These are phyloP conservation scores for Neostethus bicornis DNA, from an alignment of 2,797 vertebrate genomes.

Conservation along the genomic window DNA sequence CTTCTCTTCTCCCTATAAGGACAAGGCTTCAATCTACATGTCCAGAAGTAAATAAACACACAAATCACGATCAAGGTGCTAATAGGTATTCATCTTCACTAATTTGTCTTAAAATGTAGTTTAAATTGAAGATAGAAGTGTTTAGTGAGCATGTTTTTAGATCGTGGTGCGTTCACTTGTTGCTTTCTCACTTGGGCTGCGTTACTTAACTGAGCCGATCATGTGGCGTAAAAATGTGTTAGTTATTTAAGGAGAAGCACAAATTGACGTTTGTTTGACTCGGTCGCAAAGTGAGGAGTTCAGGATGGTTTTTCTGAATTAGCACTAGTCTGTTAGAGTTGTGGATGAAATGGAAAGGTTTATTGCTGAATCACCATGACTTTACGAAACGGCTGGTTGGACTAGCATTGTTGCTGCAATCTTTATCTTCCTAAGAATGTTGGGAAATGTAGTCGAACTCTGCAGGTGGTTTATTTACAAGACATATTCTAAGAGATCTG, in stretches of 20 bases:
- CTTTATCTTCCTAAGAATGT: slow-evolving; percentile 64
- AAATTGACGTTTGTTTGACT: slow-evolving; percentile 26
- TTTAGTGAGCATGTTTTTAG: slow-evolving; percentile 1
- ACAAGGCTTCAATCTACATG: slow-evolving; percentile 41
- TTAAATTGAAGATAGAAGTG: neutral
- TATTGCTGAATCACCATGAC: slow-evolving; percentile 88
- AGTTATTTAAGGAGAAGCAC: slow-evolving; percentile 24
- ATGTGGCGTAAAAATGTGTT: slow-evolving; percentile 20
- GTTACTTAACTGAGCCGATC: slow-evolving; percentile 12
- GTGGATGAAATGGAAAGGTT: slow-evolving; percentile 43
- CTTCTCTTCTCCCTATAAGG: slow-evolving; percentile 53
- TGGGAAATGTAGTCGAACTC: slow-evolving; percentile 59
- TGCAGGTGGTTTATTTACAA: slow-evolving; percentile 9
- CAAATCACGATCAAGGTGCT: no score
- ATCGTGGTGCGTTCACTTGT: slow-evolving; percentile 68
- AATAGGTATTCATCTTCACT: fast-evolving
- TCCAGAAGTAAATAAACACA: slow-evolving; percentile 19
- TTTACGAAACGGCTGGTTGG: slow-evolving; percentile 70
- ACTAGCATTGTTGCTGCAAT: slow-evolving; percentile 44
- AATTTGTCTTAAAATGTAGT: fast-evolving
- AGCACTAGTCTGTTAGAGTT: slow-evolving; percentile 23
- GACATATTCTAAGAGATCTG: no score
- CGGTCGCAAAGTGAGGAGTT: slow-evolving; percentile 21
- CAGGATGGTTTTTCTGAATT: slow-evolving; percentile 20
- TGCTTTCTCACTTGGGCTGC: slow-evolving; percentile 33